Evolutionary conservation across 2,113 vertebrate species (phyloP), one percentile per base, ranked within the genome.

Genomic region (Thymallus thymallus): DNA sequence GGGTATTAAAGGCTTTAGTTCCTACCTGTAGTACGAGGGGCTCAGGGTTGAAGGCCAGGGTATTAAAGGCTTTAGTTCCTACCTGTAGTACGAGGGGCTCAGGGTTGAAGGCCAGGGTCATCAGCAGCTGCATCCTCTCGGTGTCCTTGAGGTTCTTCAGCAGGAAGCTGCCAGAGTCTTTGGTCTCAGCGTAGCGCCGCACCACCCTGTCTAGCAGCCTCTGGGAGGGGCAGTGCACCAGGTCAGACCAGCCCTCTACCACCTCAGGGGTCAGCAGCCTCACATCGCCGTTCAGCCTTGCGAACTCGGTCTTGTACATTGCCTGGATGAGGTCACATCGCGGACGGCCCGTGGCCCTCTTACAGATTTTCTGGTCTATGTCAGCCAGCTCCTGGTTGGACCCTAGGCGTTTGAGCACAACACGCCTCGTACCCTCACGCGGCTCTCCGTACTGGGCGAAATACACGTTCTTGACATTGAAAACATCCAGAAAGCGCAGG

Each of bases 381-480:
- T 98, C 96, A 6, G 95, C 94, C 82, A 99, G 94, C 91, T 99
- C 97, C 86, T 96, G 96, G 84, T 95, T 95, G 78, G 98, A 98
- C 79, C 97, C 98, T 0, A 99, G 93, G 69, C 98, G 94, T 85
- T 99, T 98, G 78, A 99, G 95, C 78, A 99, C 96, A 22, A 96
- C 92, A 9, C 98, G 94, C 3, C 97, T 94, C 46, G 96, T 96
- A 81, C 97, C 97, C 88, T 99, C 98, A 78, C 98, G 94, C 82
- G 97, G 97, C 89, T 99, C 97, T 0, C 97, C 97, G 74, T 97
- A 98, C 88, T 97, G 97, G 45, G 96, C 97, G 77, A 99, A 99
- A 92, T 95, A 98, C 55, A 99, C 97, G 87, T 99, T 98, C 93
- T 99, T 99, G 70, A 98, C 96, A 82, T 99, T 99, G 91, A 99